These are phyloP conservation scores for Heteromyza rotundicornis DNA, from an alignment of 2,888 invertebrate genomes.

Conservation along the genomic window DNA sequence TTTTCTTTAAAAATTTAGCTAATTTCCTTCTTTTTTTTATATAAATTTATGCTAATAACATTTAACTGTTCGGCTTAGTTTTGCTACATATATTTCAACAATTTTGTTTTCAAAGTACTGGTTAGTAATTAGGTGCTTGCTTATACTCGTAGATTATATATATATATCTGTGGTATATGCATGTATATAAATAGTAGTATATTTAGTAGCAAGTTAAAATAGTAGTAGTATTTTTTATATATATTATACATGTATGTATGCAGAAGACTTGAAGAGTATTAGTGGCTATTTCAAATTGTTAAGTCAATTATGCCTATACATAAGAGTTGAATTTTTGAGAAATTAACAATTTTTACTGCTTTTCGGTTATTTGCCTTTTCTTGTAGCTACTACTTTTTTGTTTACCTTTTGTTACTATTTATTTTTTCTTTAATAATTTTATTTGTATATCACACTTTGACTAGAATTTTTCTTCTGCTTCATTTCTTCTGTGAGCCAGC, in stretches of 20 bases:
- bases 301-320: neutral
- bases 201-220: neutral
- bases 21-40: too few relatives aligned
- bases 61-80: too few relatives aligned
- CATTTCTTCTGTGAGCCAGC: neutral
- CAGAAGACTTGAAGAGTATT: neutral
- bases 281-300: neutral
- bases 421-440: neutral
- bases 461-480: neutral
- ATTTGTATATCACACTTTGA: conserved; percentile 11
- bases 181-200: neutral
- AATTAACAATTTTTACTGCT: conserved; percentile 19
- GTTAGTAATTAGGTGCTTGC: too few relatives aligned
- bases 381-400: conserved; percentile 10
- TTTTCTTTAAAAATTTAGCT: too few relatives aligned
- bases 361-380: neutral
- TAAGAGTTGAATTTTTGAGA: too few relatives aligned
- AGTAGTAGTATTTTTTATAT: neutral
- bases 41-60: too few relatives aligned
- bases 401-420: conserved; percentile 7
- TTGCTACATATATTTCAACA: too few relatives aligned
- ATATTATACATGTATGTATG: too few relatives aligned
- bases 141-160: too few relatives aligned
- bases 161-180: too few relatives aligned
- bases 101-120: too few relatives aligned